Base-by-base conservation (phyloP, 2,113 vertebrate species). In the Bostrychus sinensis region DNA sequence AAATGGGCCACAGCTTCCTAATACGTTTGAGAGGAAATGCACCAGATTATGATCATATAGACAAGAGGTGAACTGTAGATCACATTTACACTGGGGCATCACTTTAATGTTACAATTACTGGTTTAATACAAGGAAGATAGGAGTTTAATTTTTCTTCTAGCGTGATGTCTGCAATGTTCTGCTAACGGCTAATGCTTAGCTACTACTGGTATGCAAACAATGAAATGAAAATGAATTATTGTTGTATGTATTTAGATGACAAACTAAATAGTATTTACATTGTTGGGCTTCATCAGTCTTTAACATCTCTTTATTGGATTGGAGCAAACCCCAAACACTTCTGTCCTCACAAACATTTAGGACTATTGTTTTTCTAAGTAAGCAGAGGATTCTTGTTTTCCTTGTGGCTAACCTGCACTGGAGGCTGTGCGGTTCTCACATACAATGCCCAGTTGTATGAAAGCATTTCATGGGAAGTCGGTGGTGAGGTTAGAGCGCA, bases 401-500 rank as follows among this genome's bases (percentile, higher is more conserved):
- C 0, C 17, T 28, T 62, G 55, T 68, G 14, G 16, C 22, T 26
- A 9, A 45, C 12, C 5, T 37, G 55, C 7, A 30, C 25, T 56
- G 1, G 23, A 14, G 10, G 13, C 43, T 19, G 6, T 55, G 38
- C 16, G 58, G 30, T 56, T 72, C 50, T n/a, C 45, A 26, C 9
- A 57, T 0, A 30, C 57, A 42, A 0, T 6, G n/a, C 56, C 19
- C 5, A 0, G 38, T 23, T 62, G 71, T 70, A 57, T 64, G 34
- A 59, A 66, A 62, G 69, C 30, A 23, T 63, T 42, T 16, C 34
- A 56, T 56, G 64, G 37, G 54, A 66, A 65, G 53, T 57, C 16
- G 54, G 37, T 56, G 43, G 60, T 56, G 19, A 75, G 65, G 65
- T 65, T 56, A 13, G 60, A 56, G 56, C 65, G 75, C 81, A 81